Conservation (phyloP, 2,797 vertebrate species). For the Microctenopoma steveboyesi region DNA sequence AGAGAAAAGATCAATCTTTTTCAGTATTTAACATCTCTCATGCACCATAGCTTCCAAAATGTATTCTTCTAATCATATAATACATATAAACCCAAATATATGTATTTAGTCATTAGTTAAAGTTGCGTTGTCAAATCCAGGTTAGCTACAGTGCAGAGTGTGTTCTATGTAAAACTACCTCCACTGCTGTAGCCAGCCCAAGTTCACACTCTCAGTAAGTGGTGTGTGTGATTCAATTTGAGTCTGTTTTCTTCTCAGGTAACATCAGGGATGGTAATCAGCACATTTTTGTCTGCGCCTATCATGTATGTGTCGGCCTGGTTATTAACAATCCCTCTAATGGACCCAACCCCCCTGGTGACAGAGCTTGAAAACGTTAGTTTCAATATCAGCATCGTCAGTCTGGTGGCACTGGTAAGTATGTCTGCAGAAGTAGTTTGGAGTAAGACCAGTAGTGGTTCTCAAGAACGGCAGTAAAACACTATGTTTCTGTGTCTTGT, state of each 20-base stretch:
- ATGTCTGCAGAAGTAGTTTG: not conserved
- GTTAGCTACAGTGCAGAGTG: too few relatives aligned
- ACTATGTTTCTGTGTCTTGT: conserved; percentile 33
- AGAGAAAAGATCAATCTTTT: too few relatives aligned
- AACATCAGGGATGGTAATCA: conserved; percentile 97
- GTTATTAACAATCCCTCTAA: conserved; percentile 94
- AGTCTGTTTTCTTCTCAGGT: conserved; percentile 79
- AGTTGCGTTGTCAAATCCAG: too few relatives aligned
- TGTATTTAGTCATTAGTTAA: too few relatives aligned
- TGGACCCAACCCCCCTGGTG: conserved; percentile 91
- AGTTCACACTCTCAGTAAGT: not conserved
- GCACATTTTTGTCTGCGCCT: conserved; percentile 95
- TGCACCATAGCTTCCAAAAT: too few relatives aligned
- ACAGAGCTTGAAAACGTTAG: conserved; percentile 92
- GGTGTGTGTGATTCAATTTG: not conserved
- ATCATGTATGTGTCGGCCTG: conserved; percentile 98
- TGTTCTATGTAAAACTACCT: too few relatives aligned
- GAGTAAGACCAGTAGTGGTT: not conserved
- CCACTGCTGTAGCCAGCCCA: too few relatives aligned
- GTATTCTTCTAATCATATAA: too few relatives aligned
- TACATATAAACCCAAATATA: too few relatives aligned
- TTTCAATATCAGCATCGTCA: conserved; percentile 96
- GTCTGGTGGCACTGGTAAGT: conserved; percentile 91
- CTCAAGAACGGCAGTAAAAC: not conserved
- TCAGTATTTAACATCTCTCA: too few relatives aligned